These are phyloP conservation scores for Ormyrus nitidulus DNA, from an alignment of 2,888 invertebrate species.

Conservation along the genomic window DNA sequence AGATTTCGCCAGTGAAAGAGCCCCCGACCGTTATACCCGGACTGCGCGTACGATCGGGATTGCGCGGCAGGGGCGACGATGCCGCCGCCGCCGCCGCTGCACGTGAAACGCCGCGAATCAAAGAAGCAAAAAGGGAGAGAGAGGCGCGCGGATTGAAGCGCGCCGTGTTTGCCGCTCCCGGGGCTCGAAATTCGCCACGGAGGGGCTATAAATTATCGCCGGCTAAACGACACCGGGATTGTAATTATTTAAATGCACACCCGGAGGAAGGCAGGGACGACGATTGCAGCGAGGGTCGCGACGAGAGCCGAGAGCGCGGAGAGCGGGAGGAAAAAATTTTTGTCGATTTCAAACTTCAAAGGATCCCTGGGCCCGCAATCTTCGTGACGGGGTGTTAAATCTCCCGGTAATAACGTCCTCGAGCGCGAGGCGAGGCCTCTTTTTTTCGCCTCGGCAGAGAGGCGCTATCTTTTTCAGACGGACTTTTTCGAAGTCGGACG, in stretches of 20 bases:
- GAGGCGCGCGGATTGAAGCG: slow-evolving; percentile 19
- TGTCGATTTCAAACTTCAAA: slow-evolving; percentile 55
- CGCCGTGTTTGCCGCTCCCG: too few relatives aligned
- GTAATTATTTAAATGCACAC: slow-evolving; percentile 74
- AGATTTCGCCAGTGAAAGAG: slow-evolving; percentile 37
- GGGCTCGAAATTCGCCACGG: slow-evolving; percentile 68
- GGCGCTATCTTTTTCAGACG: background rate
- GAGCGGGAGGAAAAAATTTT: slow-evolving; percentile 32
- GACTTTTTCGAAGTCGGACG: background rate
- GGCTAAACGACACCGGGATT: slow-evolving; percentile 71
- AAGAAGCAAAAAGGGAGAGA: slow-evolving; percentile 37
- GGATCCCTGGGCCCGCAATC: slow-evolving; percentile 36
- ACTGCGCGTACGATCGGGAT: slow-evolving; percentile 37
- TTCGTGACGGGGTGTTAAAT: slow-evolving; percentile 50
- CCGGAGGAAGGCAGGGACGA: slow-evolving; percentile 30
- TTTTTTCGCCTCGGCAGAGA: background rate
- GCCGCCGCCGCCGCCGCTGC: too few relatives aligned
- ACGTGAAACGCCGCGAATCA: slow-evolving; percentile 18
- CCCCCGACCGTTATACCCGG: background rate
- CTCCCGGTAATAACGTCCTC: slow-evolving; percentile 51
- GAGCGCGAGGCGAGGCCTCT: background rate
- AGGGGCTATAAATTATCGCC: slow-evolving; percentile 72
- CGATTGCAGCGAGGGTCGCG: slow-evolving; percentile 23
- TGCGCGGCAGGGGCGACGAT: slow-evolving; percentile 43
- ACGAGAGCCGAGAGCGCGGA: background rate